Evolutionary conservation across 1,140 invertebrate species (phyloP).

Genomic region (Lordiphosa clarofinis): DNA sequence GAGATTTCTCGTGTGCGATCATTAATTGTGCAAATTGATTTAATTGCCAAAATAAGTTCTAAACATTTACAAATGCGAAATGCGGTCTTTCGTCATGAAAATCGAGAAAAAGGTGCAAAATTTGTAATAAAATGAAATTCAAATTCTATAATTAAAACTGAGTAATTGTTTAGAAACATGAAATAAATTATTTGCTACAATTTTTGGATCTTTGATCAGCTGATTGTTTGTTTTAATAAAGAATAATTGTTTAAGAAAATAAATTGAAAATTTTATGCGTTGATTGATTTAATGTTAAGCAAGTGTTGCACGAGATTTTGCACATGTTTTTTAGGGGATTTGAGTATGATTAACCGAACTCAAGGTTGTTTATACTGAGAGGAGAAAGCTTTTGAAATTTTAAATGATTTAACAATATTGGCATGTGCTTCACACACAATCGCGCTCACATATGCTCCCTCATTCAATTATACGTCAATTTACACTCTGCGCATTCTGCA

Average conservation of each 20-base stretch:
- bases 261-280: conserved; percentile 57
- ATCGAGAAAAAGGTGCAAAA: conserved; percentile 58
- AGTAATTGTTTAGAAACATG: conserved; percentile 20
- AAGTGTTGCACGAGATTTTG: conserved; percentile 58
- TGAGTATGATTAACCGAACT: conserved; percentile 35
- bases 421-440: conserved; percentile 4
- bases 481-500: conserved; percentile 32
- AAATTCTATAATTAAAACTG: conserved; percentile 24
- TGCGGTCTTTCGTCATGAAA: conserved; percentile 39
- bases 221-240: conserved; percentile 37
- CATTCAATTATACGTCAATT: conserved; percentile 65
- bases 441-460: conserved; percentile 5
- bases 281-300: conserved; percentile 59
- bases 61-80: conserved; percentile 48
- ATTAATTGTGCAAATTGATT: conserved; percentile 73
- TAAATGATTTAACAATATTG: conserved; percentile 1
- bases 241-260: conserved; percentile 54
- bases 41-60: conserved; percentile 60
- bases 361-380: conserved; percentile 20
- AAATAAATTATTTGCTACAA: conserved; percentile 22
- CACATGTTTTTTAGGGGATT: conserved; percentile 47
- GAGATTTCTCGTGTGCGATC: conserved; percentile 17
- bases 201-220: conserved; percentile 10
- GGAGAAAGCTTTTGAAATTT: no score
- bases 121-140: conserved; percentile 39